These are phyloP conservation scores for Tortricodes alternella DNA, from an alignment of 2,888 invertebrate species.

Conservation along the genomic window DNA sequence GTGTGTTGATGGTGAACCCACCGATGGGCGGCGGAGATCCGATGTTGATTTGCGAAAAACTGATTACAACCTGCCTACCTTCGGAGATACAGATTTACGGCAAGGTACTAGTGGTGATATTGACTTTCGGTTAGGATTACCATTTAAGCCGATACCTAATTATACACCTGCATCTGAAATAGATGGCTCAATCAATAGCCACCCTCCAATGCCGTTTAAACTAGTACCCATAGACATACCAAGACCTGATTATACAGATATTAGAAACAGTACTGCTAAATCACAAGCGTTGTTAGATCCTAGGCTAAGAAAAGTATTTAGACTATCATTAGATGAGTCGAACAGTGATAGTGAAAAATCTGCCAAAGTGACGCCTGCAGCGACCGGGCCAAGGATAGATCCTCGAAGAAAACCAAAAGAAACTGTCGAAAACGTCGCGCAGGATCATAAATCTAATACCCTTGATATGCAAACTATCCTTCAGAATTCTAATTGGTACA, in stretches of 20 bases:
- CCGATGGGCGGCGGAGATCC: slow-evolving; percentile 70
- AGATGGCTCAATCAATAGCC: slow-evolving; percentile 90
- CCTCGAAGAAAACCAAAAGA: slow-evolving; percentile 77
- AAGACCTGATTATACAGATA: slow-evolving; percentile 88
- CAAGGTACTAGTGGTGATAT: slow-evolving; percentile 84
- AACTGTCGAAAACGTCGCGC: slow-evolving; percentile 45
- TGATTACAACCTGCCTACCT: slow-evolving; percentile 80
- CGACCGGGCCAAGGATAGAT: slow-evolving; percentile 69
- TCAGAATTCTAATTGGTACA: slow-evolving; percentile 87
- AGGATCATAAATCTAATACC: slow-evolving; percentile 62
- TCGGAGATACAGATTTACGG: slow-evolving; percentile 86
- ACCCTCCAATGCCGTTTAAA: slow-evolving; percentile 88
- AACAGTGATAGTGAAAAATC: slow-evolving; percentile 83
- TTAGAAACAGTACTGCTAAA: slow-evolving; percentile 87
- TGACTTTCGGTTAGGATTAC: slow-evolving; percentile 88
- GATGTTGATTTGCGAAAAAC: slow-evolving; percentile 79
- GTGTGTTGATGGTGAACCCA: slow-evolving; percentile 81
- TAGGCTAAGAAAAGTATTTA: slow-evolving; percentile 88
- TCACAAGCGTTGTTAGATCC: slow-evolving; percentile 90
- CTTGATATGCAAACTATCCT: slow-evolving; percentile 84
- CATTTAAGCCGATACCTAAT: slow-evolving; percentile 91
- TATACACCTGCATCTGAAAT: slow-evolving; percentile 94
- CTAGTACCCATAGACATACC: slow-evolving; percentile 85
- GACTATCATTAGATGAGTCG: slow-evolving; percentile 84
- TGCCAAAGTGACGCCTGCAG: slow-evolving; percentile 54